A percentile compares a stretch with the other conserved stretches of the same genome.
Evolutionary conservation across 1,140 invertebrate species (phyloP).

Genomic region (Papilio glaucus): DNA sequence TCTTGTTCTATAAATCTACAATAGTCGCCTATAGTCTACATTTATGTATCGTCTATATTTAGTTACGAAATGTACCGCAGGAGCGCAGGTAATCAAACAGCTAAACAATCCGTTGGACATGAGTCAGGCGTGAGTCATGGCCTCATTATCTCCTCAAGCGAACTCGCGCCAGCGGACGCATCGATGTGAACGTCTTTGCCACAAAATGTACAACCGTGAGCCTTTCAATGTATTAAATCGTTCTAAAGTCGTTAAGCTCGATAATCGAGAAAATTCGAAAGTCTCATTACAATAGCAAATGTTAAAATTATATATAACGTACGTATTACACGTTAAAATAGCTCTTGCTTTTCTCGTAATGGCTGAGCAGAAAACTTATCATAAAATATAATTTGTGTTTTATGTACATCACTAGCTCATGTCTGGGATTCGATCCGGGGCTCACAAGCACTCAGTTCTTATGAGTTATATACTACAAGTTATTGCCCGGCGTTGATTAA

Average conservation of each 20-base stretch:
- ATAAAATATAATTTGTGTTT: no score
- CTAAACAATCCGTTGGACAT: slow-evolving; percentile 35
- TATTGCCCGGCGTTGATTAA: no score
- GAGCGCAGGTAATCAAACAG: slow-evolving; percentile 24
- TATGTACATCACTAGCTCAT: no score
- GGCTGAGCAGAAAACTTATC: no score
- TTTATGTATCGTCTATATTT: slow-evolving; percentile 21
- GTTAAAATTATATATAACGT: no score
- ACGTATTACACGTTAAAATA: no score
- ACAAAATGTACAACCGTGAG: background rate
- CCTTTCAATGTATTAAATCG: slow-evolving; percentile 10
- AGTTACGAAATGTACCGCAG: slow-evolving; percentile 6
- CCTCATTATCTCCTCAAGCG: slow-evolving; percentile 34
- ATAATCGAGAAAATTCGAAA: background rate
- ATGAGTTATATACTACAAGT: no score
- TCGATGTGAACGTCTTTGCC: slow-evolving; percentile 14
- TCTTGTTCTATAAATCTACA: background rate
- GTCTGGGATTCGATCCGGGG: no score
- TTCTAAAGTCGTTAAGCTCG: background rate
- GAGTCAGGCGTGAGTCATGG: slow-evolving; percentile 34
- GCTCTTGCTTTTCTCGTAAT: no score
- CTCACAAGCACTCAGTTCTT: no score
- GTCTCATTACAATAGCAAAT: background rate
- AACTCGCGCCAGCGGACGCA: slow-evolving; percentile 16
- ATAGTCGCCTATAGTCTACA: background rate